Evolutionary conservation across 2,797 vertebrate genomes (phyloP).

Genomic region (Sorex maritimensis): DNA sequence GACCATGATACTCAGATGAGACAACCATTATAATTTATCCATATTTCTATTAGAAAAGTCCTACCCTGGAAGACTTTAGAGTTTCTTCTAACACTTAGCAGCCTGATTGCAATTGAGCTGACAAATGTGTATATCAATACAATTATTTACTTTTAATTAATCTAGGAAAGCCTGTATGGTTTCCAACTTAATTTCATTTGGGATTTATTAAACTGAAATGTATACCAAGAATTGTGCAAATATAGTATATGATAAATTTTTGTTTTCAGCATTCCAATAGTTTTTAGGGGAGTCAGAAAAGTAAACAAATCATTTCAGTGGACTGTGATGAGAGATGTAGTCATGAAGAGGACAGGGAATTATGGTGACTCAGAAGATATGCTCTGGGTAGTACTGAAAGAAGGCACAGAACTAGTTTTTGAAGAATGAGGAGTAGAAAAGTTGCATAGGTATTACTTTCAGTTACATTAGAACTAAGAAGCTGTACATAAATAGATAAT

Average conservation of each 20-base stretch:
- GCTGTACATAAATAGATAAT: constrained; percentile 3
- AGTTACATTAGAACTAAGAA: constrained; percentile 9
- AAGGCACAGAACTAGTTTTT: not conserved
- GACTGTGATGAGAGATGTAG: not conserved
- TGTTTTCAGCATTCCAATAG: constrained; percentile 5
- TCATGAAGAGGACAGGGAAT: not conserved
- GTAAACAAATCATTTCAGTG: not conserved
- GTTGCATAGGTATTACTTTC: not conserved
- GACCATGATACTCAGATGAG: constrained; percentile 27
- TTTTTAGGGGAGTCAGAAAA: not conserved
- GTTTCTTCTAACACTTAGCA: constrained; percentile 28
- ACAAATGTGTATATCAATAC: constrained; percentile 14
- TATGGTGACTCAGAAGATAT: not conserved
- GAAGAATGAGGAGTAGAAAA: not conserved
- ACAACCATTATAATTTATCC: constrained; percentile 37
- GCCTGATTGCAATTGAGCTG: not conserved
- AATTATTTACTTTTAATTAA: not conserved
- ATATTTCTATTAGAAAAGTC: constrained; percentile 41
- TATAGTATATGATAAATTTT: not conserved
- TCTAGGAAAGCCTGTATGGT: constrained; percentile 27
- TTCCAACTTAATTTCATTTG: constrained; percentile 51
- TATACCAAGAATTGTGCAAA: constrained; percentile 46
- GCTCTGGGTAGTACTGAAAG: not conserved
- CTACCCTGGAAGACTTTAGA: not conserved
- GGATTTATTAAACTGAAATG: not conserved